A percentile compares a stretch with the other conserved stretches of the same genome.
These are phyloP conservation scores for Bellardia bayeri DNA, from an alignment of 2,888 invertebrate genomes.

Conservation along the genomic window DNA sequence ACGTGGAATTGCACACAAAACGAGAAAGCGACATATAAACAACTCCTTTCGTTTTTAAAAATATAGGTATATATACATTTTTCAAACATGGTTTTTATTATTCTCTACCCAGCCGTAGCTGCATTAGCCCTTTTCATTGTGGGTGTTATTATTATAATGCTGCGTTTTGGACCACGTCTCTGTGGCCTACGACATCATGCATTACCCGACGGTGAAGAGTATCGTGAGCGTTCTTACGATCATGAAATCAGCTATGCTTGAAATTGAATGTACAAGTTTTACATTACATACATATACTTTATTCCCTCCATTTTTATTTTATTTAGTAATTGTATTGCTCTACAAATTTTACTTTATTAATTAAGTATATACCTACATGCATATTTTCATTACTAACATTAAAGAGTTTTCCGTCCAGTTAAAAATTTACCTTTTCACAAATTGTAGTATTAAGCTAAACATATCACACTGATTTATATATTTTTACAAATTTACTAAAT, in stretches of 20 bases:
- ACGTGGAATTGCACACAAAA: slow-evolving; percentile 88
- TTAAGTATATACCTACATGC: not conserved
- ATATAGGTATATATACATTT: not conserved
- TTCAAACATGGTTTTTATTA: slow-evolving; percentile 87
- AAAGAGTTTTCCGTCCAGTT: slow-evolving; percentile 46
- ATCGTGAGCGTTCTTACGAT: slow-evolving; percentile 86
- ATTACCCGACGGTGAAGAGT: slow-evolving; percentile 87
- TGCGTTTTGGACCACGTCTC: slow-evolving; percentile 90
- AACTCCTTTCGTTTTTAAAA: not conserved
- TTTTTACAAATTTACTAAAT: slow-evolving; percentile 62
- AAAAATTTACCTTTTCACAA: slow-evolving; percentile 20
- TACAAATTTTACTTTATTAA: not conserved
- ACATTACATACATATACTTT: not conserved
- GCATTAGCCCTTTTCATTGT: slow-evolving; percentile 90
- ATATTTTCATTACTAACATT: not conserved
- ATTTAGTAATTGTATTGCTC: not conserved
- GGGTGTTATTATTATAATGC: slow-evolving; percentile 89
- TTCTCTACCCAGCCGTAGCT: slow-evolving; percentile 91
- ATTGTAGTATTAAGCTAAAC: slow-evolving; percentile 44
- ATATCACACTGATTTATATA: slow-evolving; percentile 36
- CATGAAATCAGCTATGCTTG: slow-evolving; percentile 84
- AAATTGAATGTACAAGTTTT: slow-evolving; percentile 36
- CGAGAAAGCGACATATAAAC: slow-evolving; percentile 92
- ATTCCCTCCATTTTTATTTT: slow-evolving; percentile 42
- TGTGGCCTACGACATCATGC: slow-evolving; percentile 90